Evolutionary conservation across 1,140 invertebrate species (phyloP), one percentile per base, ranked within the genome.

Genomic region (Brachionus calyciflorus): DNA sequence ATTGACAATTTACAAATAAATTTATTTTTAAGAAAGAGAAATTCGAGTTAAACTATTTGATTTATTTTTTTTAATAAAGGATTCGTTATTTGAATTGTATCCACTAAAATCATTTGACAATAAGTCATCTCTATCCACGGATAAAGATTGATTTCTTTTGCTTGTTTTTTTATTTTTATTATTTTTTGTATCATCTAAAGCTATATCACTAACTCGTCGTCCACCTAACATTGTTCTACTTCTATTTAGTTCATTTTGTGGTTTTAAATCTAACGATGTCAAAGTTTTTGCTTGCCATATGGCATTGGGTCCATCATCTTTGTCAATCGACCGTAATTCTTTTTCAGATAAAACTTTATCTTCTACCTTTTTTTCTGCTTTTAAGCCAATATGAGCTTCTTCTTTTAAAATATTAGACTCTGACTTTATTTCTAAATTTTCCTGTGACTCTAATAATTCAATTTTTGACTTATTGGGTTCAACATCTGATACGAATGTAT

Each of bases 211-310:
- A 12, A 28, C 60, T 65, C 44, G 41, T 46, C 60, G 17, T 12
- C 37, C 60, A 26, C 60, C 60, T 44, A 65, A 24, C 40, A 24
- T 28, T 24, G 41, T 44, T 65, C 26, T 65, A 44, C 60, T 65
- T 44, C 41, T 21, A 24, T 7, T 24, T 19, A 65, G 17, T 44
- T 65, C 60, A 3, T 14, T 5, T 46, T 2, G 9, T 5, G 3
- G n/a, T 4, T 14, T 46, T 7, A 17, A 3, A 17, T 14, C 14
- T 3, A 46, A 46, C 3, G 60, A 44, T 19, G 12, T 2, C 2
- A 24, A 19, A 24, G 12, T 65, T 17, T 44, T 41, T 3, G 60
- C 21, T 44, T 65, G 19, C 60, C 60, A 65, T n/a, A 65, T 65
- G 6, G 41, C 41, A 44, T 28, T 44, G 1, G 60, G 60, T 65